Base-by-base conservation (phyloP, 2,797 vertebrate species). In the Pteropus rufus region DNA sequence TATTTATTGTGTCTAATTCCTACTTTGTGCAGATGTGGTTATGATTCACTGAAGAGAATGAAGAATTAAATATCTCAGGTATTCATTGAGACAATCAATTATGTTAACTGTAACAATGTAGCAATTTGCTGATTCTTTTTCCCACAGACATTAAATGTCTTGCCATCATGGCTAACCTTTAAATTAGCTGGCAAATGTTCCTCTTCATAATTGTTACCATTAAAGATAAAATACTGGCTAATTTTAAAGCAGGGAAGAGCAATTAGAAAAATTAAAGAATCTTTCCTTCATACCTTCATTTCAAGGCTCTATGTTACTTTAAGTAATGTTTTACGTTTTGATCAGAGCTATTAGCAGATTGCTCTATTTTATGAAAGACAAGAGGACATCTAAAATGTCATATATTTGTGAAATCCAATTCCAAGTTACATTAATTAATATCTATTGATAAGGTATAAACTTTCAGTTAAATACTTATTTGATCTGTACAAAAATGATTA, bases 211-310 rank as follows among this genome's bases (percentile, higher is more conserved):
- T 96, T 91, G 49, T 83, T 92, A 56, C 89, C 77, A 56, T 95
- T 96, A 89, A 96, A 97, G 88, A 96, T 92, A 93, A 97, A 97
- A 93, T 84, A 77, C 65, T 73, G 31, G 36, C 93, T 96, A 95
- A 96, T 96, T 96, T 96, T 88, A 96, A 82, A 95, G 85, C 41
- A 95, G 21, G 23, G 36, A 96, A 95, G 73, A 95, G 85, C 88
- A 97, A 95, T 97, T 96, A 94, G 89, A 91, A 96, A 96, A 95
- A 92, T 83, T 91, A 80, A 92, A 49, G 52, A 89, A 56, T 89
- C 52, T 46, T 91, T 79, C 46, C 77, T 92, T 91, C 26, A 49
- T 49, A 62, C 76, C 86, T 95, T 10, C 75, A 93, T 89, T 96
- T 95, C 36, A 46, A 96, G 93, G 81, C 72, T 92, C 54, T 70